Base-by-base conservation (phyloP, 2,888 invertebrate species). In the Horisme vitalbata region DNA sequence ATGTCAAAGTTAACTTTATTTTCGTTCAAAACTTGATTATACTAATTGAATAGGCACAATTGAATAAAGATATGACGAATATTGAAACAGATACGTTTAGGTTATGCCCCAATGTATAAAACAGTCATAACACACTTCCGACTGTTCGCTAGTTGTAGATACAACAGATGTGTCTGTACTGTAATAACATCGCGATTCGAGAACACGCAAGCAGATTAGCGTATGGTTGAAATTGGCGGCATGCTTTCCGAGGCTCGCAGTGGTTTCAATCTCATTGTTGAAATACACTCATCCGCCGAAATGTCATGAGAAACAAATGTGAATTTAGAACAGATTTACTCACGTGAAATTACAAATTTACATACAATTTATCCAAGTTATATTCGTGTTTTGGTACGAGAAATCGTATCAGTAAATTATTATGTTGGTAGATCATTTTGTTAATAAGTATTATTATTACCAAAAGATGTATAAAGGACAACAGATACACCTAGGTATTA, bases 261-360 rank as follows among this genome's bases (percentile, higher is more conserved):
- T 39, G 30, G 32, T 30, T 45, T 26, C 23, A 34, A 38, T 39
- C 23, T 37, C 38, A 52, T 47, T 52, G 50, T 53, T 48, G 50
- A 35, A 48, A 49, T 38, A 53, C 38, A 52, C 41, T 50, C 46
- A 43, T 46, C 48, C 35, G 14, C 41, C 45, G 15, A 52, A 51
- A 48, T 48, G 48, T 35, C 48, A 48, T 39, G 41, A 39, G 48
- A 44, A 43, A 39, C 43, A 30, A n/a, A 34, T 27, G 38, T 15
- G 34, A 44, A 44, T 38, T 43, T 43, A 44, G 43, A 32, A 8
- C 30, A 34, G 34, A 44, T 44, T 48, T 38, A 38, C 26, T 39
- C 43, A 15, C 24, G 24, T 38, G 38, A 23, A 38, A 43, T 41
- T 26, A 11, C 27, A 27, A 32, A 47, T 41, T 32, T 27, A 27